These are phyloP conservation scores for Sclerodermus sp. DNA, from an alignment of 2,888 invertebrate genomes.

Conservation along the genomic window DNA sequence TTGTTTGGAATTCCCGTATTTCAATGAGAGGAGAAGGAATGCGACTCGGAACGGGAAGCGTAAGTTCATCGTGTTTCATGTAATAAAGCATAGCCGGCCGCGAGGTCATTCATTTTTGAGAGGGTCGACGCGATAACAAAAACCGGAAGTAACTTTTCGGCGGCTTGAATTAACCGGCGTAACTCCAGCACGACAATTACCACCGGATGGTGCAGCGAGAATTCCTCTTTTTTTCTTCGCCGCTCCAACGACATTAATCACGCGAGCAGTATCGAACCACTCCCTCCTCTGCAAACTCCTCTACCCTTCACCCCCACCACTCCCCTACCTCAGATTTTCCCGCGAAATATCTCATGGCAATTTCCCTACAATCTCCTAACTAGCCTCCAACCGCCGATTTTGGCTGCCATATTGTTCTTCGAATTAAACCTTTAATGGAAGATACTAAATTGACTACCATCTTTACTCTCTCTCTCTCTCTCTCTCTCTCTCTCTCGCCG, in stretches of 20 bases:
- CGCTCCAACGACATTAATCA: conserved; percentile 19
- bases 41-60: too few species aligned
- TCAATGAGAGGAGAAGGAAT: not conserved
- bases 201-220: conserved; percentile 15
- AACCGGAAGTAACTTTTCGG: conserved; percentile 31
- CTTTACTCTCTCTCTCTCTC: too few species aligned
- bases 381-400: too few species aligned
- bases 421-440: too few species aligned
- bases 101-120: not conserved
- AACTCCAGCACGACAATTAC: conserved; percentile 21
- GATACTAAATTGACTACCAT: too few species aligned
- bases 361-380: too few species aligned
- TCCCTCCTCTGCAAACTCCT: not conserved
- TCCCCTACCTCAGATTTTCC: too few species aligned
- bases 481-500: too few species aligned
- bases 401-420: too few species aligned
- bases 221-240: not conserved
- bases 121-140: conserved; percentile 8
- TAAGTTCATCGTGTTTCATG: not conserved
- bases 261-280: conserved; percentile 20
- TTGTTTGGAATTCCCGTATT: too few species aligned
- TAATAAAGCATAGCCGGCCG: not conserved
- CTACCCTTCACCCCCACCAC: not conserved
- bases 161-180: conserved; percentile 21
- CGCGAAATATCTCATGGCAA: too few species aligned